These are phyloP conservation scores for Thyatira batis DNA, from an alignment of 2,888 invertebrate genomes.

Conservation along the genomic window DNA sequence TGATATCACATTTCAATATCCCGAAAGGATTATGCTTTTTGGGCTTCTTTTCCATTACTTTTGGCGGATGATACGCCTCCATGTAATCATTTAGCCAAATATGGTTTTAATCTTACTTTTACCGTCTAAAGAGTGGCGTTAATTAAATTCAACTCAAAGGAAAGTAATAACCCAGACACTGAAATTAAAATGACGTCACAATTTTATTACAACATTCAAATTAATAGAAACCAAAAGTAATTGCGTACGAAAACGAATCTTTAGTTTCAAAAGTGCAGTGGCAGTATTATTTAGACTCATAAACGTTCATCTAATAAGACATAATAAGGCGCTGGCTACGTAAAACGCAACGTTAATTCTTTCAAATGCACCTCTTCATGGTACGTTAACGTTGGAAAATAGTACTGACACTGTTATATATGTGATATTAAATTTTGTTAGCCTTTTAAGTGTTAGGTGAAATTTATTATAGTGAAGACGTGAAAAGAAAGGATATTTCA, in stretches of 20 bases:
- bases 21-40: no score
- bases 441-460: conserved; percentile 21
- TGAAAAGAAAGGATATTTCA: background rate
- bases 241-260: background rate
- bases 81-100: no score
- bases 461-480: conserved; percentile 17
- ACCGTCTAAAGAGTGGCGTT: background rate
- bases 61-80: no score
- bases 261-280: background rate
- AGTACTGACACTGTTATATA: conserved; percentile 15
- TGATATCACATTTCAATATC: no score
- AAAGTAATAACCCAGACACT: background rate
- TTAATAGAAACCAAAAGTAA: background rate
- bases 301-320: conserved; percentile 20
- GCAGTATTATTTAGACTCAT: conserved; percentile 1
- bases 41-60: no score
- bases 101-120: background rate
- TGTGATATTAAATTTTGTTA: conserved; percentile 21
- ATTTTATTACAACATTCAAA: background rate
- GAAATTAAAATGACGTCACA: background rate
- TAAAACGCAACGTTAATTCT: conserved; percentile 33
- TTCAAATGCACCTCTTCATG: conserved; percentile 31
- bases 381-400: conserved; percentile 19
- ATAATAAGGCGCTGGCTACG: conserved; percentile 25
- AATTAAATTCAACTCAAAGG: background rate